phyloP scores from a whole-genome alignment of 2,113 vertebrate genomes.

The Oncorhynchus gorbuscha region DNA sequence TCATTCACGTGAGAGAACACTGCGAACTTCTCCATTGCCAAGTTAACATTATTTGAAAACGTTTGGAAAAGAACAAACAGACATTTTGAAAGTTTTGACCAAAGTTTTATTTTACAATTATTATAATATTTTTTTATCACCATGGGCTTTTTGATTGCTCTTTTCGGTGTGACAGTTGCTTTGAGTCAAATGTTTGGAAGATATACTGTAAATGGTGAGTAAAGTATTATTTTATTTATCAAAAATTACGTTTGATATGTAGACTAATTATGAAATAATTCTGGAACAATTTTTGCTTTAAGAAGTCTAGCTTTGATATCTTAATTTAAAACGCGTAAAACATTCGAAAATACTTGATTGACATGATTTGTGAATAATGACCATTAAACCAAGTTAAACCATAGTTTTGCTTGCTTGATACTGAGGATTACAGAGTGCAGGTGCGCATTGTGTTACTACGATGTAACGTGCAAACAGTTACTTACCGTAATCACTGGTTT shows the following conservation, averaged over 20 bases:
- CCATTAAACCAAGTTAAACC: too few species aligned
- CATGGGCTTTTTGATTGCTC: constrained; percentile 56
- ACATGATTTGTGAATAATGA: too few species aligned
- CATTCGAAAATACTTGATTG: too few species aligned
- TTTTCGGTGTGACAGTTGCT: constrained; percentile 55
- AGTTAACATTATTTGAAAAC: constrained; percentile 40
- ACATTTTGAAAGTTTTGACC: neutral
- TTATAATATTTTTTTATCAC: constrained; percentile 13
- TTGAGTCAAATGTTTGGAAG: constrained; percentile 61
- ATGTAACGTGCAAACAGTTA: neutral
- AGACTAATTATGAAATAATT: neutral
- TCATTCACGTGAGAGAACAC: constrained; percentile 69
- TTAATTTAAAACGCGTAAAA: too few species aligned
- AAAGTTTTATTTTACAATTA: constrained; percentile 6
- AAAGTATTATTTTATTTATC: too few species aligned
- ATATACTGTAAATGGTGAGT: constrained; percentile 73
- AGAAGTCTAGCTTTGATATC: neutral
- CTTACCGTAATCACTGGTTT: too few species aligned
- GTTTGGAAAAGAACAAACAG: constrained; percentile 31
- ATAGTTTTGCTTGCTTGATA: too few species aligned
- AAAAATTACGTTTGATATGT: constrained; percentile 5
- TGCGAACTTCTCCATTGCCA: constrained; percentile 7
- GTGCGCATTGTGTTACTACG: neutral
- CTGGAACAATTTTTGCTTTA: neutral
- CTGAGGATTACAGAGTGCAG: neutral